These are phyloP conservation scores for Microcebus tavaratra DNA, from an alignment of 2,113 vertebrate genomes.

Conservation along the genomic window DNA sequence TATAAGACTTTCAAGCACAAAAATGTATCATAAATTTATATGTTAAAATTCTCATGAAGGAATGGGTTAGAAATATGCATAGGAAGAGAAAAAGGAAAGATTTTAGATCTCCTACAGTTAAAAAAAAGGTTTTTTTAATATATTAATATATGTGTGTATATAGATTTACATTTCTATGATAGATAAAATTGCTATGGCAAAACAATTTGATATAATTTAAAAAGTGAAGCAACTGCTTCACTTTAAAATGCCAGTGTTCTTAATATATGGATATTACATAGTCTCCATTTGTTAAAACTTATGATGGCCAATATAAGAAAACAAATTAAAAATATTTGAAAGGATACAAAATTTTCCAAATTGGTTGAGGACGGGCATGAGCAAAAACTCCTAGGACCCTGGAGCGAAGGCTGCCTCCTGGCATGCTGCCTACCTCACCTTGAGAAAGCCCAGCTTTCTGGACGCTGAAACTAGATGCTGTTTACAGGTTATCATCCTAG, in stretches of 20 bases:
- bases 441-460: background rate
- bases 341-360: background rate
- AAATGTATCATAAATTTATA: background rate
- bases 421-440: fast-evolving
- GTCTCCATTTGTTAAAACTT: background rate
- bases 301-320: background rate
- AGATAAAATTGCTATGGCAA: background rate
- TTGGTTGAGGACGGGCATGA: background rate
- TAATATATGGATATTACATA: background rate
- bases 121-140: background rate
- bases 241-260: constrained; percentile 36
- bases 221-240: background rate
- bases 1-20: background rate
- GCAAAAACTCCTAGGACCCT: background rate
- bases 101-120: background rate
- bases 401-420: background rate
- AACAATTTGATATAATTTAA: constrained; percentile 15
- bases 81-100: background rate
- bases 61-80: background rate
- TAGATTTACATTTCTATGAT: background rate
- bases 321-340: background rate
- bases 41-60: background rate
- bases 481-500: background rate
- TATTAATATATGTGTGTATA: no score
- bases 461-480: background rate